Conservation (phyloP, 2,797 vertebrate species). For the Enteromius viviparus region DNA sequence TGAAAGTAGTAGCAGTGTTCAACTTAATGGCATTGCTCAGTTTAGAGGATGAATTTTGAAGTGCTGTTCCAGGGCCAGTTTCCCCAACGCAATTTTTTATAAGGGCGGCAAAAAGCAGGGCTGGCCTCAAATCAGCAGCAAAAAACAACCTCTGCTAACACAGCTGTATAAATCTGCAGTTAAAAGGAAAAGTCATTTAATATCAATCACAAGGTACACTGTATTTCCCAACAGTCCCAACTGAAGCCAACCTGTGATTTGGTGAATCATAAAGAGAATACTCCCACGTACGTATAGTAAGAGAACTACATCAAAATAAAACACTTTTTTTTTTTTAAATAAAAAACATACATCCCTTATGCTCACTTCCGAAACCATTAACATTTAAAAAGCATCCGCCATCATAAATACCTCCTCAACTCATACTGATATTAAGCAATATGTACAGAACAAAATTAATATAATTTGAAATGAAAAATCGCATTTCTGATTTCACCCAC, state of each 20-base stretch:
- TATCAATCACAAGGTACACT: conserved; percentile 18
- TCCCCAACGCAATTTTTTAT: neutral
- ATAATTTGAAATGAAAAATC: conserved; percentile 17
- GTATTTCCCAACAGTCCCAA: neutral
- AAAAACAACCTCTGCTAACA: conserved; percentile 28
- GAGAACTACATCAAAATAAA: conserved; percentile 24
- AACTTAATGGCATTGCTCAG: conserved; percentile 75
- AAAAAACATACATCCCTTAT: conserved; percentile 2
- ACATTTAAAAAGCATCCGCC: neutral
- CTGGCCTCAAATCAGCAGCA: conserved; percentile 24
- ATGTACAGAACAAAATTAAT: conserved; percentile 36
- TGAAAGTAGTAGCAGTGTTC: conserved; percentile 83
- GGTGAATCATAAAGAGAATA: neutral
- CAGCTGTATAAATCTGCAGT: conserved; percentile 22
- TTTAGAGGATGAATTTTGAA: conserved; percentile 62
- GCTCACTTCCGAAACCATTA: conserved; percentile 17
- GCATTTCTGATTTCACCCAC: neutral
- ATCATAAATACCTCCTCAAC: conserved; percentile 8
- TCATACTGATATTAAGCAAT: conserved; percentile 30
- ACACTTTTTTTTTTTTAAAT: neutral
- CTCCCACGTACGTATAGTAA: neutral
- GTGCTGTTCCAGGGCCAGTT: conserved; percentile 53
- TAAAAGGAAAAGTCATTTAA: neutral
- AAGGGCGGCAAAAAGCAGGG: neutral
- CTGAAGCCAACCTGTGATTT: conserved; percentile 23